Evolutionary conservation across 1,140 invertebrate genomes (phyloP).

Genomic region (Ostrea edulis): DNA sequence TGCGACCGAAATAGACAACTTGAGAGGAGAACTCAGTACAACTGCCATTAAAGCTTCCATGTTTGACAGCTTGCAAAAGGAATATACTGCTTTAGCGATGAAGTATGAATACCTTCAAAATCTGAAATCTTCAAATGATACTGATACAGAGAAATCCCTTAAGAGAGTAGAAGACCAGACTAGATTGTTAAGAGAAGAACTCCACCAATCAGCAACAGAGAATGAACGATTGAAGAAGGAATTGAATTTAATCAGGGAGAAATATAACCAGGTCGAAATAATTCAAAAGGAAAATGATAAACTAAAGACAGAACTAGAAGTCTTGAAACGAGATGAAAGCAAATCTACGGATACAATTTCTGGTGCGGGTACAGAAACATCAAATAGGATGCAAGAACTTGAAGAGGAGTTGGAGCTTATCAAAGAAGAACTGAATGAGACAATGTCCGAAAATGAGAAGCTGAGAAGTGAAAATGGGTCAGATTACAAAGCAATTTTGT

Average conservation of each 20-base stretch:
- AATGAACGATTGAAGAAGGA: neutral
- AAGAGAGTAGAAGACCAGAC: neutral
- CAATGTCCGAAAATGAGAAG: conserved; percentile 63
- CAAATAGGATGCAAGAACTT: conserved; percentile 40
- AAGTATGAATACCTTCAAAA: neutral
- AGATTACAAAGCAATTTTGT: conserved; percentile 43
- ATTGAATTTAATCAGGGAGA: neutral
- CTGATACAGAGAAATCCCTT: neutral
- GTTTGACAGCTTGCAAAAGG: neutral
- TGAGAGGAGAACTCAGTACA: neutral
- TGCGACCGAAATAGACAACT: neutral
- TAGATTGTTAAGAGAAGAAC: neutral
- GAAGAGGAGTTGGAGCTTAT: conserved; percentile 49
- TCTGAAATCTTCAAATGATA: neutral
- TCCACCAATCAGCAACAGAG: neutral
- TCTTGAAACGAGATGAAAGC: neutral
- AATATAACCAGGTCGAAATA: neutral
- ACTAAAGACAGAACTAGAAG: neutral
- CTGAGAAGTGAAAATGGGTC: conserved; percentile 49
- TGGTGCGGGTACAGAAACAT: neutral
- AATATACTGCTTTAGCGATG: neutral
- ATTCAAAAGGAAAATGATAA: neutral
- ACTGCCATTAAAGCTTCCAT: neutral
- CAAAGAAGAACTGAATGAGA: conserved; percentile 57
- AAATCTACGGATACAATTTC: neutral